phyloP scores from a whole-genome alignment of 2,888 invertebrate genomes.

The Philonicus albiceps region DNA sequence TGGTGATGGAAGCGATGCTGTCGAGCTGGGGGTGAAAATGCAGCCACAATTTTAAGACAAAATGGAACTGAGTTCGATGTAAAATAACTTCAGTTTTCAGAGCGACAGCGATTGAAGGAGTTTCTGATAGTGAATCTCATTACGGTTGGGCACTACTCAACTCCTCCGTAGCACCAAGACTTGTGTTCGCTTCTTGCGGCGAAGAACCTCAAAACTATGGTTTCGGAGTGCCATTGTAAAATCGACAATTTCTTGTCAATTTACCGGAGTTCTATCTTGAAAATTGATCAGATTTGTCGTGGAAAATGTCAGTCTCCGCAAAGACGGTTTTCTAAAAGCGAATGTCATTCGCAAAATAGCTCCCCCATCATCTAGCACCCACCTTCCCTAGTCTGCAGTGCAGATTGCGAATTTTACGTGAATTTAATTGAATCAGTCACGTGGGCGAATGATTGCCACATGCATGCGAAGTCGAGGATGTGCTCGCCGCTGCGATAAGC shows the following conservation, averaged over 20 bases:
- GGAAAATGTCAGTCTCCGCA: neutral
- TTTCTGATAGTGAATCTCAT: neutral
- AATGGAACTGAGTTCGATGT: neutral
- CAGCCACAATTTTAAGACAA: neutral
- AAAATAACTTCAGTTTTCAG: neutral
- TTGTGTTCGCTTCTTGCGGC: neutral
- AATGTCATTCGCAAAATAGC: neutral
- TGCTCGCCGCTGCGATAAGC: neutral
- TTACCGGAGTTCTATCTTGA: neutral
- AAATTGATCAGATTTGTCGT: neutral
- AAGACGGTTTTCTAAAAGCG: neutral
- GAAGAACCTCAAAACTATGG: neutral
- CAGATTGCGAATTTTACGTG: neutral
- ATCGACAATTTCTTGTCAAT: neutral
- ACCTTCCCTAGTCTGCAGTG: neutral
- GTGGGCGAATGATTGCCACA: neutral
- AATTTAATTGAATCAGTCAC: neutral
- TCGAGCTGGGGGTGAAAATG: neutral
- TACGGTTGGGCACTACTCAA: neutral
- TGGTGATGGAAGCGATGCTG: neutral
- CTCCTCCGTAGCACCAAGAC: neutral
- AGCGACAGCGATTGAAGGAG: neutral
- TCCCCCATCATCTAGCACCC: neutral
- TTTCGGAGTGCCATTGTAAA: neutral
- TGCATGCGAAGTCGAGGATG: neutral